Conservation (phyloP, 23 tunicate genomes). For the Trididemnum nubilum region DNA sequence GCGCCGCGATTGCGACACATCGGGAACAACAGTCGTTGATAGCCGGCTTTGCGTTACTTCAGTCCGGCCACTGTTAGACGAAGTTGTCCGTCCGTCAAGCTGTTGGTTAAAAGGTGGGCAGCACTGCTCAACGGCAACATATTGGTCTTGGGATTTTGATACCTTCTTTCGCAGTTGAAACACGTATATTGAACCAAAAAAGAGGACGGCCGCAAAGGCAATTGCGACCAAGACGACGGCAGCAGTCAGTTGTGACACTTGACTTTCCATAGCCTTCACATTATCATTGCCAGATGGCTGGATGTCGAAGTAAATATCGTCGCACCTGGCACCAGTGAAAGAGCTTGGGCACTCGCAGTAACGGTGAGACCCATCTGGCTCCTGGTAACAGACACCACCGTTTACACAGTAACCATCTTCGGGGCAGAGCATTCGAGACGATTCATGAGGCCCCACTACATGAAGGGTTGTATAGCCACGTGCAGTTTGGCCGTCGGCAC, state of each 20-base stretch:
- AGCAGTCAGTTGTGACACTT: slow-evolving; percentile 20
- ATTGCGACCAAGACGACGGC: slow-evolving; percentile 27
- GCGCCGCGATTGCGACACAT: neutral
- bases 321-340: slow-evolving; percentile 47
- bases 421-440: slow-evolving; percentile 11
- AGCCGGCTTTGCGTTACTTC: neutral
- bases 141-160: neutral
- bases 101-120: neutral
- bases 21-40: neutral
- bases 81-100: neutral
- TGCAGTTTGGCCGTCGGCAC: slow-evolving; percentile 34
- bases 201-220: slow-evolving; percentile 22
- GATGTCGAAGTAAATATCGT: slow-evolving; percentile 4
- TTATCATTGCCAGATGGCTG: neutral
- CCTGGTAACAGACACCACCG: slow-evolving; percentile 46
- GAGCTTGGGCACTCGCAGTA: slow-evolving; percentile 35
- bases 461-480: slow-evolving; percentile 12
- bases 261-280: neutral
- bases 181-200: slow-evolving; percentile 4
- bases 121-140: slow-evolving; percentile 1
- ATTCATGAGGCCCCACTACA: slow-evolving; percentile 43
- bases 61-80: neutral
- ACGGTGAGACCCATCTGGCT: neutral
- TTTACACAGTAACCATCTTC: slow-evolving; percentile 44
- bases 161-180: neutral